Conservation (phyloP, 2,888 invertebrate species). For the Eledone cirrhosa region DNA sequence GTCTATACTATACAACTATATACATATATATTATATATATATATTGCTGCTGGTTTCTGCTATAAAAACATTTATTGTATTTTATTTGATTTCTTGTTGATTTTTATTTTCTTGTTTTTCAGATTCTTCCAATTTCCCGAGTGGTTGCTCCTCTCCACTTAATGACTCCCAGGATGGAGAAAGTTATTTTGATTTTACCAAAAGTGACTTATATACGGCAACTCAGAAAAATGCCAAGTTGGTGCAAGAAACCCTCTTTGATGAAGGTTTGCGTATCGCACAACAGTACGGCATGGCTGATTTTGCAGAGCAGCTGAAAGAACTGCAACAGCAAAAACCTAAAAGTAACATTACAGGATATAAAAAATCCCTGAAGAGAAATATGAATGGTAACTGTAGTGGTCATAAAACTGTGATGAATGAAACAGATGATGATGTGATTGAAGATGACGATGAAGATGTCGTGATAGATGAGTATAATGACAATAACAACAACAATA, state of each 20-base stretch:
- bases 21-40: too few relatives aligned
- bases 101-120: slow-evolving; percentile 13
- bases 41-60: too few relatives aligned
- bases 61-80: too few relatives aligned
- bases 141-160: slow-evolving; percentile 42
- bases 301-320: slow-evolving; percentile 60
- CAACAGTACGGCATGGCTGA: slow-evolving; percentile 64
- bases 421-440: slow-evolving; percentile 17
- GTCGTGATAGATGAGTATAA: slow-evolving; percentile 9
- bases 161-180: slow-evolving; percentile 38
- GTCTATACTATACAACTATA: too few relatives aligned
- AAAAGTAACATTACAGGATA: slow-evolving; percentile 21
- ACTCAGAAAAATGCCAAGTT: slow-evolving; percentile 46
- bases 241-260: slow-evolving; percentile 67
- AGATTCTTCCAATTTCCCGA: slow-evolving; percentile 41
- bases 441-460: slow-evolving; percentile 16
- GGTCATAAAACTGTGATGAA: background rate
- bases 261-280: slow-evolving; percentile 69
- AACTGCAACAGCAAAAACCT: slow-evolving; percentile 39
- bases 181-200: slow-evolving; percentile 32
- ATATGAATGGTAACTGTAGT: slow-evolving; percentile 11
- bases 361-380: background rate
- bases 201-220: slow-evolving; percentile 30
- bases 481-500: slow-evolving; percentile 17
- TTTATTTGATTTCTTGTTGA: too few relatives aligned